A percentile compares a stretch with the other conserved stretches of the same genome.
Conservation (phyloP, 2,113 vertebrate species). For the Dipodomys merriami region DNA sequence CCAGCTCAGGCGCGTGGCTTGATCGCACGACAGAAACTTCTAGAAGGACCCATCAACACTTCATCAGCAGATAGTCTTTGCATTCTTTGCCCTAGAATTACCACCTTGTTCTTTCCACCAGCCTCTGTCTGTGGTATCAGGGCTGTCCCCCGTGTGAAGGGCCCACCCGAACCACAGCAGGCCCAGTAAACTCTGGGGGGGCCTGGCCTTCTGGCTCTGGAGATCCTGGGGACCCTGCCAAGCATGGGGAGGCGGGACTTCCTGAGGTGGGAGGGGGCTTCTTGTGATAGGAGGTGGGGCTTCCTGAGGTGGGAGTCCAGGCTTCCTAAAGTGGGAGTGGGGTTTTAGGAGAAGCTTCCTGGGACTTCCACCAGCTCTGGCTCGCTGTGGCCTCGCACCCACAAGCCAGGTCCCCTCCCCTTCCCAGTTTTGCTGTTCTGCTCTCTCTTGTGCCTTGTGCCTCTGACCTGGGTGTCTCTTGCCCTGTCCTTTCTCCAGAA, state of each 20-base stretch:
- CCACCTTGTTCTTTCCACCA: neutral
- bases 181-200: too few relatives aligned
- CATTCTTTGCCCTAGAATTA: neutral
- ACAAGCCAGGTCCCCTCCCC: too few relatives aligned
- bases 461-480: neutral
- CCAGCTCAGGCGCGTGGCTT: neutral
- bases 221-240: neutral
- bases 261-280: neutral
- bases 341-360: too few relatives aligned
- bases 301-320: neutral
- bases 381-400: too few relatives aligned
- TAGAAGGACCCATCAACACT: neutral
- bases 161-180: neutral
- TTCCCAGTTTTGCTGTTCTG: neutral
- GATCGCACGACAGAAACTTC: neutral
- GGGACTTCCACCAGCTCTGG: too few relatives aligned
- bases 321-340: too few relatives aligned
- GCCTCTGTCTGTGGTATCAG: accelerated
- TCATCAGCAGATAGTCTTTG: neutral
- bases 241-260: neutral
- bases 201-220: neutral
- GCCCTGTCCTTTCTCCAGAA: neutral
- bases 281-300: neutral
- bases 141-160: neutral
- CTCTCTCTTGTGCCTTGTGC: neutral